Evolutionary conservation across 2,888 invertebrate species (phyloP), one percentile per base, ranked within the genome.

Genomic region (Asteroscopus sphinx): DNA sequence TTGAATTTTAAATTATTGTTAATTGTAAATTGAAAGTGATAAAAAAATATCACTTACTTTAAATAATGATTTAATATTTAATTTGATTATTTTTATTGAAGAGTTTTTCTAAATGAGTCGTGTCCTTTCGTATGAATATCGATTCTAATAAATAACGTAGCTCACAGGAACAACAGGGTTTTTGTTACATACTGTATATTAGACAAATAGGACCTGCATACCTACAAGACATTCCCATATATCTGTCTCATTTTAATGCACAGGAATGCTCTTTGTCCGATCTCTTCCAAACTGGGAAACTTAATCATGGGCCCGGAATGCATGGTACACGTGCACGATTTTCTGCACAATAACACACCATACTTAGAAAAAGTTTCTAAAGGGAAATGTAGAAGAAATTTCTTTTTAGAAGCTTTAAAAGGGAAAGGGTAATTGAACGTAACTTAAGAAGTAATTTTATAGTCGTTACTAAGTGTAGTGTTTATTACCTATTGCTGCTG

Each of bases 251-350:
- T 63, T 68, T 71, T 62, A 65, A 66, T 59, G 66, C 41, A 48
- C 48, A 63, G 85, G 82, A 83, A 86, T 87, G 76, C 68, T 76
- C 85, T 83, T 86, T 87, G 87, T 88, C 57, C 70, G 61, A 69
- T 55, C 56, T 52, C 63, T 68, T 73, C 85, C 83, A 75, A 79
- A 83, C 64, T 73, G 57, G 82, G 85, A 68, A 65, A 53, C 68
- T 81, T 87, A 88, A 84, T 89, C 88, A 88, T 75, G 53, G 48
- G 21, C 32, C 64, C 61, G 86, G 89, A 83, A 89, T 88, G 85
- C 68, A 52, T 54, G 51, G 63, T 67, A 81, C 83, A 82, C 81
- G 81, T 83, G 82, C 74, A 70, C 45, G 44, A 33, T 64, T 73
- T 73, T 60, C 59, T 58, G 45, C 36, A 52, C 54, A 47, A 46